These are phyloP conservation scores for Antigone vipio DNA, from an alignment of 2,113 vertebrate genomes.

Conservation along the genomic window DNA sequence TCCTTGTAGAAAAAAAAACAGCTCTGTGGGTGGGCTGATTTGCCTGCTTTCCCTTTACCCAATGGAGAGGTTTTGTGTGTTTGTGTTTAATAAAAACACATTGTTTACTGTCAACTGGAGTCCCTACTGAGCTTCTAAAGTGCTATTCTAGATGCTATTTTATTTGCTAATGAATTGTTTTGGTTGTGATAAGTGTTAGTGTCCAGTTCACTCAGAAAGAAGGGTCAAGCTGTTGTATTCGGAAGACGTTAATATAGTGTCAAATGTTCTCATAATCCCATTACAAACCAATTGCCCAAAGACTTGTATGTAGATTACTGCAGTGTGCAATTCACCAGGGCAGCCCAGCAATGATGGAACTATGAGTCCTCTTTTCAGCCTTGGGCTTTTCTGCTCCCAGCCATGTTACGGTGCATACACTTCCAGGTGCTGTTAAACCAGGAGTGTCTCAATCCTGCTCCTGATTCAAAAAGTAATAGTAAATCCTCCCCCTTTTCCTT, in stretches of 20 bases:
- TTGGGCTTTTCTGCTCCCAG: background rate
- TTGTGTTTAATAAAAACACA: background rate
- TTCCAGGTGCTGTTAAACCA: background rate
- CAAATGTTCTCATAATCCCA: background rate
- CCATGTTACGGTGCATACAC: fast-evolving
- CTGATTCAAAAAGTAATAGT: background rate
- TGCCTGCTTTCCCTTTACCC: background rate
- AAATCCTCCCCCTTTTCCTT: background rate
- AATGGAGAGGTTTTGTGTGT: background rate
- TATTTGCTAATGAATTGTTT: background rate
- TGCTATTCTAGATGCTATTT: background rate
- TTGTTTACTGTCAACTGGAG: background rate
- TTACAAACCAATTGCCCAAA: background rate
- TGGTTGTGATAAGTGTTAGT: background rate
- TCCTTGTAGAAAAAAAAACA: background rate
- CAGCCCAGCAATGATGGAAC: background rate
- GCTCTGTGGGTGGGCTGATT: background rate
- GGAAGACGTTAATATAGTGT: background rate
- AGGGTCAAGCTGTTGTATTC: background rate
- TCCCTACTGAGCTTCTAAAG: background rate
- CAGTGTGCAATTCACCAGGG: background rate
- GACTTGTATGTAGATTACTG: background rate
- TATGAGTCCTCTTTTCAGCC: background rate
- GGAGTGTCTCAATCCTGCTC: background rate
- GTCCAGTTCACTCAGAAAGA: background rate